Percentiles rank a stretch among this genome's conserved stretches.
These are phyloP conservation scores for Oreortyx pictus DNA, from an alignment of 2,797 vertebrate genomes.

Conservation along the genomic window DNA sequence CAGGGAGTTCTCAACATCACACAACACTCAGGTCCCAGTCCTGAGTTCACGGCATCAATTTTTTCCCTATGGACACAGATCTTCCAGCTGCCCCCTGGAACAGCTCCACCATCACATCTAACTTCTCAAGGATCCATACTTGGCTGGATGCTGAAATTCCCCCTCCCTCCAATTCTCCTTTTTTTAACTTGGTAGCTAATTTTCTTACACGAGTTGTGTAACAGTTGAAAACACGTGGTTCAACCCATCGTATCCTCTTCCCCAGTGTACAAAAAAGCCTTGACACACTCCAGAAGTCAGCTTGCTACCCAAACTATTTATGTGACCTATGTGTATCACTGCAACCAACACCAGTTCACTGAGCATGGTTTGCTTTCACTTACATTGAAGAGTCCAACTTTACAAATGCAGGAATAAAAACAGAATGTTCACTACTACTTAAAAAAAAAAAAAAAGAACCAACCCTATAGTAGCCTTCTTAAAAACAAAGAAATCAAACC, in stretches of 20 bases:
- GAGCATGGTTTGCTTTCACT: not conserved
- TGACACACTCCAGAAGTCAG: not conserved
- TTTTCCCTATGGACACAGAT: not conserved
- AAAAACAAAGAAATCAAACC: not conserved
- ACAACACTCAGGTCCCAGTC: too few relatives aligned
- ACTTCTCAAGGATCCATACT: not conserved
- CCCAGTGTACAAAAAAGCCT: not conserved
- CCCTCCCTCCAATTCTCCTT: not conserved
- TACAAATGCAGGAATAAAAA: not conserved
- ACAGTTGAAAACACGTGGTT: not conserved
- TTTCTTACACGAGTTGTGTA: not conserved
- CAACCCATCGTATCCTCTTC: not conserved
- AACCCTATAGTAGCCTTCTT: not conserved
- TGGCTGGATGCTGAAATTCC: not conserved
- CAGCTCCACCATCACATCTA: not conserved
- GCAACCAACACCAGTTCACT: too few relatives aligned
- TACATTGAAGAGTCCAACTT: not conserved
- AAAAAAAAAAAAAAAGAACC: not conserved
- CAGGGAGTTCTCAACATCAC: accelerated
- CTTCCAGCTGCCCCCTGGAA: not conserved
- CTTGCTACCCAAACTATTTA: not conserved
- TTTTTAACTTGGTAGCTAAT: not conserved
- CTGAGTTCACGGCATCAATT: accelerated
- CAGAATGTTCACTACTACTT: not conserved
- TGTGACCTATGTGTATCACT: not conserved